Evolutionary conservation across 2,113 vertebrate species (phyloP).

Genomic region (Mandrillus leucophaeus): DNA sequence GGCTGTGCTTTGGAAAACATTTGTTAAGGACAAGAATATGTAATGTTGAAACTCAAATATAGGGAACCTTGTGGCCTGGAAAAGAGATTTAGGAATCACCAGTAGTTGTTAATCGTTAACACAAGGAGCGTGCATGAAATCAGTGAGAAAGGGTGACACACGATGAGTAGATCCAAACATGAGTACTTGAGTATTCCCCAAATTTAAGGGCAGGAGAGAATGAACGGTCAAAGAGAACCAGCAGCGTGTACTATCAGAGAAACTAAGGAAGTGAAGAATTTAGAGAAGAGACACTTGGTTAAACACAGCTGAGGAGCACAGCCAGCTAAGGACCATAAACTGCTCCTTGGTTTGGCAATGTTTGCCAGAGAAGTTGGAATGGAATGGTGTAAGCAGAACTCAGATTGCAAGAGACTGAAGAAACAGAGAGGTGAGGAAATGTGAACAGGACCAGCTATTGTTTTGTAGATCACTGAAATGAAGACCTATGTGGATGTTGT

Average conservation of each 20-base stretch:
- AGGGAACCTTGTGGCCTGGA: neutral
- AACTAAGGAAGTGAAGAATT: neutral
- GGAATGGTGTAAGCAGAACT: neutral
- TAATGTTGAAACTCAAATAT: neutral
- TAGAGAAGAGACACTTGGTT: neutral
- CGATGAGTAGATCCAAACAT: neutral
- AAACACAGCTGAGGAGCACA: neutral
- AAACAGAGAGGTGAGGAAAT: neutral
- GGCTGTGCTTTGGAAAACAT: neutral
- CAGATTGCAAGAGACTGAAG: neutral
- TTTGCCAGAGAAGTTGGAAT: neutral
- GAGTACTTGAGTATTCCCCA: neutral
- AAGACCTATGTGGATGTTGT: neutral
- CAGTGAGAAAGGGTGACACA: neutral
- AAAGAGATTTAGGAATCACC: neutral
- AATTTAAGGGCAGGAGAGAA: neutral
- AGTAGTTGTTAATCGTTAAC: neutral
- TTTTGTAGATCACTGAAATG: neutral
- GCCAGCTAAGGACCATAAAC: neutral
- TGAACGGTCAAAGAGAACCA: neutral
- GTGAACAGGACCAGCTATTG: neutral
- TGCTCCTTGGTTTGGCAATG: neutral
- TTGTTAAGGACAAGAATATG: neutral
- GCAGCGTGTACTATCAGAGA: neutral
- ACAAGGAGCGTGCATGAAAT: neutral